Percentiles rank a stretch among this genome's conserved stretches.
Conservation (phyloP, 2,797 vertebrate genomes). For the Hydrophis major region DNA sequence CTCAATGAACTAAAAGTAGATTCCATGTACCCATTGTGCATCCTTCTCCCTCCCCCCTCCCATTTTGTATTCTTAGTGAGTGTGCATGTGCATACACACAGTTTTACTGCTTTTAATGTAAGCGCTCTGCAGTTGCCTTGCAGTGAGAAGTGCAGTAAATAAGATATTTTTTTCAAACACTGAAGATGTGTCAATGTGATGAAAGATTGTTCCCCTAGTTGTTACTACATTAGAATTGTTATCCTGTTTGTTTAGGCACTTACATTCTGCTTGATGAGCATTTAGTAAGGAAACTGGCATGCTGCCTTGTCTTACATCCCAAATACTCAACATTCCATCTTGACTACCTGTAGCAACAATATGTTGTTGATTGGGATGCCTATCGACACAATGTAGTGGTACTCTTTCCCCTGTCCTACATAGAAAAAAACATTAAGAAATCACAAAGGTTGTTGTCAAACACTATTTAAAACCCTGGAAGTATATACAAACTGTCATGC, state of each 20-base stretch:
- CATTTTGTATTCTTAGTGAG: neutral
- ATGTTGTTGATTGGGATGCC: conserved; percentile 96
- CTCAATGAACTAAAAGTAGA: neutral
- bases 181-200: neutral
- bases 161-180: neutral
- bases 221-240: neutral
- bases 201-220: neutral
- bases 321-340: conserved; percentile 95
- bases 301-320: conserved; percentile 91
- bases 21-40: neutral
- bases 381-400: conserved; percentile 92
- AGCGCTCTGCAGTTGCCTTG: neutral
- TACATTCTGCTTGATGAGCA: conserved; percentile 95
- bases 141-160: neutral
- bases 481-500: neutral
- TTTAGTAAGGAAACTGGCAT: conserved; percentile 90
- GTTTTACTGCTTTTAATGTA: neutral
- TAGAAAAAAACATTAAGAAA: neutral
- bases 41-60: neutral
- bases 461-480: neutral
- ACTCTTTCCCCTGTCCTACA: conserved; percentile 86
- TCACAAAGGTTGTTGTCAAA: neutral
- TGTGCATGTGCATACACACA: neutral
- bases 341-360: conserved; percentile 94
- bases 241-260: conserved; percentile 55